phyloP scores from a whole-genome alignment of 2,888 invertebrate species.

The Amblyjoppa proteus region DNA sequence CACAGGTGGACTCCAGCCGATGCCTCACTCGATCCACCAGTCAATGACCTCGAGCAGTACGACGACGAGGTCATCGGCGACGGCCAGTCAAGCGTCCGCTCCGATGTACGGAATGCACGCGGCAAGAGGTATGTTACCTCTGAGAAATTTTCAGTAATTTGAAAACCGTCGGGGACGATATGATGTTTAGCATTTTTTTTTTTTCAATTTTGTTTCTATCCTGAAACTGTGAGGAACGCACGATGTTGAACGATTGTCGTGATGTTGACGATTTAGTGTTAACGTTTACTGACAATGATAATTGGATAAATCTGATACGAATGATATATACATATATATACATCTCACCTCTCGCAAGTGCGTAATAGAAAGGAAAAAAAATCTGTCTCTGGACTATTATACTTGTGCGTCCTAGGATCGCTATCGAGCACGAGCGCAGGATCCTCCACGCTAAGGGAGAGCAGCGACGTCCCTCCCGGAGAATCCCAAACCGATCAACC shows the following conservation, averaged over 20 bases:
- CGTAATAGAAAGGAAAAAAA: slow-evolving; percentile 24
- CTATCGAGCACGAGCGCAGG: slow-evolving; percentile 81
- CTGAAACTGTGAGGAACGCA: slow-evolving; percentile 54
- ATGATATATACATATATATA: slow-evolving; percentile 7
- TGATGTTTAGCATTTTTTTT: slow-evolving; percentile 13
- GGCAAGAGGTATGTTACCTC: slow-evolving; percentile 72
- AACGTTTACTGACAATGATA: slow-evolving; percentile 36
- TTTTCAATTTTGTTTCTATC: slow-evolving; percentile 21
- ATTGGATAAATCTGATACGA: background rate
- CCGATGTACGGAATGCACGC: slow-evolving; percentile 73
- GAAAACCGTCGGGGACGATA: slow-evolving; percentile 9
- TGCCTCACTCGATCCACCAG: slow-evolving; percentile 77
- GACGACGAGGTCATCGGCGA: slow-evolving; percentile 72
- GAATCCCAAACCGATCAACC: slow-evolving; percentile 76
- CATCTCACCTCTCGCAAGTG: slow-evolving; percentile 20
- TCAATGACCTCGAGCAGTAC: slow-evolving; percentile 79
- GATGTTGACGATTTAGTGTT: slow-evolving; percentile 41
- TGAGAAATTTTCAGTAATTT: background rate
- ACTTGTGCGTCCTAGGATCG: slow-evolving; percentile 77
- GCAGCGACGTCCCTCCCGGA: slow-evolving; percentile 74
- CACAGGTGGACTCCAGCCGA: slow-evolving; percentile 75
- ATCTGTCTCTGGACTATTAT: slow-evolving; percentile 33
- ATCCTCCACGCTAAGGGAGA: slow-evolving; percentile 80
- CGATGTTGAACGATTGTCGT: slow-evolving; percentile 56
- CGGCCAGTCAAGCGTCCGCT: slow-evolving; percentile 75